A percentile compares a stretch with the other conserved stretches of the same genome.
These are phyloP conservation scores for Phocides pigmalion DNA, from an alignment of 1,140 invertebrate genomes.

Conservation along the genomic window DNA sequence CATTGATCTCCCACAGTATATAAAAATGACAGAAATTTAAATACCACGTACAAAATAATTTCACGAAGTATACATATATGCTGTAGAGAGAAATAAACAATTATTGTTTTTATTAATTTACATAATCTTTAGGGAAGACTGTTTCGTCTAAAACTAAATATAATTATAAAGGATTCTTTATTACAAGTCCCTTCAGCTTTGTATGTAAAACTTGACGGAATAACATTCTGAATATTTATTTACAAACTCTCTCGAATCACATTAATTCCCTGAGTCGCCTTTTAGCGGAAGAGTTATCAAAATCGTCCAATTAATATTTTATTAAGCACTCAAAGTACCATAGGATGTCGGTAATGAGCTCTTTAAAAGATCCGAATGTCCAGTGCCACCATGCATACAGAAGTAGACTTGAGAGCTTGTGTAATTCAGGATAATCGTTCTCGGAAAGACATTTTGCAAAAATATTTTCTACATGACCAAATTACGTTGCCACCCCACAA, in stretches of 20 bases:
- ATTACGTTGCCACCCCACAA: neutral
- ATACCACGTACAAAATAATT: too few relatives aligned
- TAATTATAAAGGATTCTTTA: constrained; percentile 9
- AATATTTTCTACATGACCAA: constrained; percentile 38
- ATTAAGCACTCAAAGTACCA: constrained; percentile 63
- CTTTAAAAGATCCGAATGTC: constrained; percentile 46
- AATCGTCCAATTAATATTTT: constrained; percentile 68
- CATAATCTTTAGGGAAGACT: too few relatives aligned
- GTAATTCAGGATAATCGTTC: constrained; percentile 62
- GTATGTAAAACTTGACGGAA: constrained; percentile 22
- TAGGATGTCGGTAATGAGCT: constrained; percentile 54
- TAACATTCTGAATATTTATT: constrained; percentile 48
- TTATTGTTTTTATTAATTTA: too few relatives aligned
- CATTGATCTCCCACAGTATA: too few relatives aligned
- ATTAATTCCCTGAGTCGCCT: constrained; percentile 37
- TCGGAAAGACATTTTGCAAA: constrained; percentile 53
- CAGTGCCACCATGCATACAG: constrained; percentile 49
- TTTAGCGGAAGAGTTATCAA: constrained; percentile 48
- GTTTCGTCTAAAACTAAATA: neutral
- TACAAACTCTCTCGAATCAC: constrained; percentile 28
- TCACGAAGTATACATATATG: too few relatives aligned
- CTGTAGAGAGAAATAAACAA: too few relatives aligned
- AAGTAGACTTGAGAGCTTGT: constrained; percentile 55
- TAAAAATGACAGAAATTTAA: too few relatives aligned
- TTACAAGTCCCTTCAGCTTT: neutral